A percentile compares a stretch with the other conserved stretches of the same genome.
Conservation (phyloP, 2,888 invertebrate species). For the Sacculina carcini region DNA sequence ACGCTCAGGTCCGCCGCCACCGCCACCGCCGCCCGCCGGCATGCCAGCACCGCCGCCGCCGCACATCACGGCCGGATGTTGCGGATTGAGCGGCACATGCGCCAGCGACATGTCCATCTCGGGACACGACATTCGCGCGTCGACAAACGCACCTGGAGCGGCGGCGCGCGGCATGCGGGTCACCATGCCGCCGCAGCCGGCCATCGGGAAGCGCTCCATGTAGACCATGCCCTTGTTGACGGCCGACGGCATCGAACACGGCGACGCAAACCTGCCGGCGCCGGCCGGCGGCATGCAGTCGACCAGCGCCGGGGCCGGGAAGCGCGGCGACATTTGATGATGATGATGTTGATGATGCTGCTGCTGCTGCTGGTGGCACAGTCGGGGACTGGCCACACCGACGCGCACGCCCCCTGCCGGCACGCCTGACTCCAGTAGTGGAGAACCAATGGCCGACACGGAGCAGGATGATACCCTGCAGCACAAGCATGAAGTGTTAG, state of each 20-base stretch:
- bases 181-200: slow-evolving; percentile 11
- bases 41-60: slow-evolving; percentile 20
- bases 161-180: slow-evolving; percentile 10
- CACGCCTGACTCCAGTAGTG: too few species aligned
- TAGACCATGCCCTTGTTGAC: slow-evolving; percentile 8
- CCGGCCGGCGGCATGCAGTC: slow-evolving; percentile 21
- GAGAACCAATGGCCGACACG: too few species aligned
- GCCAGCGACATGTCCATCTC: slow-evolving; percentile 13
- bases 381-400: too few species aligned
- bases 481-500: too few species aligned
- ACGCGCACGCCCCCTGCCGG: too few species aligned
- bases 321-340: slow-evolving; percentile 14
- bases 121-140: slow-evolving; percentile 15
- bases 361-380: slow-evolving; percentile 12
- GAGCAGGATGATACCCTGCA: too few species aligned
- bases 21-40: too few species aligned
- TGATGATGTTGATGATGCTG: slow-evolving; percentile 18
- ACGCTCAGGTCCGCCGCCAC: too few species aligned
- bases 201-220: slow-evolving; percentile 5
- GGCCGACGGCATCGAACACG: slow-evolving; percentile 10
- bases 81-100: slow-evolving; percentile 21
- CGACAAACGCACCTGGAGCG: slow-evolving; percentile 13
- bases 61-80: slow-evolving; percentile 14
- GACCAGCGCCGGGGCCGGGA: slow-evolving; percentile 26
- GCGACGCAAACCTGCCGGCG: slow-evolving; percentile 14